Evolutionary conservation across 2,113 vertebrate genomes (phyloP).

Genomic region (Amblyornis subalaris): DNA sequence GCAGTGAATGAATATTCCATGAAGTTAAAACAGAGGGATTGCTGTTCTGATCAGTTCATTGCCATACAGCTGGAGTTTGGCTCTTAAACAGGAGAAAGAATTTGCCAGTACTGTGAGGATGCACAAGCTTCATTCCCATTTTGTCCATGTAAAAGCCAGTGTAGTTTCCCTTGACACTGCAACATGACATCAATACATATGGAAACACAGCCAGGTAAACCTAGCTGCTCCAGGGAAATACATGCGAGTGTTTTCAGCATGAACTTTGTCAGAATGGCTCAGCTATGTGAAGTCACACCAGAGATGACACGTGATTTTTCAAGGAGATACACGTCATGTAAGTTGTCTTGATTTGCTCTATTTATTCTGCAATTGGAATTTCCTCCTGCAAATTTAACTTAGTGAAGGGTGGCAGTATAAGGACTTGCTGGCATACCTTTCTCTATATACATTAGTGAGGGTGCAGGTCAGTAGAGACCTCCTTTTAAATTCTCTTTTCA

Average conservation of each 20-base stretch:
- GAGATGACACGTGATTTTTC: background rate
- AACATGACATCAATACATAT: background rate
- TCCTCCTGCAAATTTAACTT: background rate
- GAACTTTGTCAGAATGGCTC: background rate
- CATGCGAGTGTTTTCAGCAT: background rate
- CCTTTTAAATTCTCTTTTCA: background rate
- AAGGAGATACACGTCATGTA: fast-evolving
- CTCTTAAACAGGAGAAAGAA: background rate
- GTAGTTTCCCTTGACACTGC: background rate
- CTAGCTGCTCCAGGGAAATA: background rate
- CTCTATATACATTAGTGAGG: background rate
- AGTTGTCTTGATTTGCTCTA: background rate
- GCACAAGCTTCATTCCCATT: background rate
- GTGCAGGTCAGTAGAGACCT: background rate
- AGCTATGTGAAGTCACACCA: background rate
- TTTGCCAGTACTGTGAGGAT: background rate
- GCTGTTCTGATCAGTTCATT: background rate
- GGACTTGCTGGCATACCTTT: background rate
- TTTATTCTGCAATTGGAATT: background rate
- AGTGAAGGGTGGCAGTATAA: background rate
- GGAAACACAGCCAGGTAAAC: background rate
- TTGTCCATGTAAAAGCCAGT: background rate
- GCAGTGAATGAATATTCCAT: background rate
- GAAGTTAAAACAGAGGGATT: background rate
- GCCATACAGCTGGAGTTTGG: background rate